Evolutionary conservation across 2,113 vertebrate genomes (phyloP).

Genomic region (Phalacrocorax aristotelis): DNA sequence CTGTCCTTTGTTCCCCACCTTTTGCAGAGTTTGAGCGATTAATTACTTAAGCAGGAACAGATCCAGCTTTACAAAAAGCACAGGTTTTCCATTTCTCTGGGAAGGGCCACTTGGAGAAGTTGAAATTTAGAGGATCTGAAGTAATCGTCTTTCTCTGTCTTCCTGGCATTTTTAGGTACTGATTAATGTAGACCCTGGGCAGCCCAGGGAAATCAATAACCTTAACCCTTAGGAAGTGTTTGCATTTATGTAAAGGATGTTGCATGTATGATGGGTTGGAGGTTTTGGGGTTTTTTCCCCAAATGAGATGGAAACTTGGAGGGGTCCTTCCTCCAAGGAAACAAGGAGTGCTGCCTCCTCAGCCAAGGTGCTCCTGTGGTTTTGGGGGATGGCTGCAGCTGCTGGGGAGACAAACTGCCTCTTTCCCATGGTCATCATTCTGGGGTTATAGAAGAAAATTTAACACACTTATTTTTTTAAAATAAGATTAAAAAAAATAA

Average conservation of each 20-base stretch:
- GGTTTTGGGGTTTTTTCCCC: neutral
- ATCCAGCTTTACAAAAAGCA: slow-evolving; percentile 33
- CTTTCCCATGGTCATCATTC: neutral
- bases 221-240: slow-evolving; percentile 49
- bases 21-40: slow-evolving; percentile 25
- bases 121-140: slow-evolving; percentile 40
- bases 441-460: fast-evolving
- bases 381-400: neutral
- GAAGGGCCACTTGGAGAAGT: slow-evolving; percentile 38
- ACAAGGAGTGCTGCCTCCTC: neutral
- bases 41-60: slow-evolving; percentile 45
- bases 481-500: neutral
- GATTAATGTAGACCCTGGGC: slow-evolving; percentile 62
- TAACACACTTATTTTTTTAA: neutral
- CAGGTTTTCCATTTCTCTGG: slow-evolving; percentile 19
- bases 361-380: fast-evolving
- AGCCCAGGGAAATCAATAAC: slow-evolving; percentile 64
- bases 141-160: slow-evolving; percentile 67
- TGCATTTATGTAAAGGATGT: slow-evolving; percentile 8
- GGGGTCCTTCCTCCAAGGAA: too few relatives aligned
- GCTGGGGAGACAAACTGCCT: fast-evolving
- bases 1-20: neutral
- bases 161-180: slow-evolving; percentile 59
- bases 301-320: neutral
- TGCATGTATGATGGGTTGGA: fast-evolving